Percentiles rank a stretch among this genome's conserved stretches.
phyloP scores from a whole-genome alignment of 2,113 vertebrate genomes.

The Butorides virescens region DNA sequence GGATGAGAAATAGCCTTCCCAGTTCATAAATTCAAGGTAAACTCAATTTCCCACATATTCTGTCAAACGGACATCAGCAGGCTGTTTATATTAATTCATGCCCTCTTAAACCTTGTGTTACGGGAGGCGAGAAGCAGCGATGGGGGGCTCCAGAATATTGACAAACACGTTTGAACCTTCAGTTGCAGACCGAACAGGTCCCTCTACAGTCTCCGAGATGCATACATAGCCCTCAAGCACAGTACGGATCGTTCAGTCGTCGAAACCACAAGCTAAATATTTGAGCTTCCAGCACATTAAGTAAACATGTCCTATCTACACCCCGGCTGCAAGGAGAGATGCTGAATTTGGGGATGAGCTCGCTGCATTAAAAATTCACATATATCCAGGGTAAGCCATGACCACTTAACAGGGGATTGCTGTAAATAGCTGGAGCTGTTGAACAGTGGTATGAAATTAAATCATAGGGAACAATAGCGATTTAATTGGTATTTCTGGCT shows the following conservation, averaged over 20 bases:
- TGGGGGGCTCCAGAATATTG: neutral
- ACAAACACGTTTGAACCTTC: conserved; percentile 61
- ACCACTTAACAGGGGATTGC: neutral
- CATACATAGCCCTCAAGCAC: neutral
- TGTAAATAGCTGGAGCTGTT: conserved; percentile 54
- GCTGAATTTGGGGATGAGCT: conserved; percentile 39
- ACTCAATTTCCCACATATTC: conserved; percentile 68
- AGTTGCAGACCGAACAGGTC: neutral
- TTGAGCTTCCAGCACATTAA: conserved; percentile 35
- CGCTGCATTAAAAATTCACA: neutral
- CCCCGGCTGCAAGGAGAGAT: conserved; percentile 36
- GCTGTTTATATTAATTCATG: conserved; percentile 63
- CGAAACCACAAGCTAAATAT: conserved; percentile 52
- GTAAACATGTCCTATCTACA: conserved; percentile 45
- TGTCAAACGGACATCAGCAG: conserved; percentile 68
- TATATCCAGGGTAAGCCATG: conserved; percentile 13
- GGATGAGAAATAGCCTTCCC: conserved; percentile 71
- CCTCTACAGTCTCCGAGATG: neutral
- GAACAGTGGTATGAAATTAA: conserved; percentile 37
- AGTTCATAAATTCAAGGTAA: conserved; percentile 76
- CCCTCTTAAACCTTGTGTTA: conserved; percentile 22
- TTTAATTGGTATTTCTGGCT: conserved; percentile 43
- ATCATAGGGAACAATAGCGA: conserved; percentile 23
- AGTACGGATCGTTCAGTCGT: neutral
- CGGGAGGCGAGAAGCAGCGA: neutral